Percentiles rank a stretch among this genome's conserved stretches.
These are phyloP conservation scores for Phrixothrix hirtus DNA, from an alignment of 2,888 invertebrate species.

Conservation along the genomic window DNA sequence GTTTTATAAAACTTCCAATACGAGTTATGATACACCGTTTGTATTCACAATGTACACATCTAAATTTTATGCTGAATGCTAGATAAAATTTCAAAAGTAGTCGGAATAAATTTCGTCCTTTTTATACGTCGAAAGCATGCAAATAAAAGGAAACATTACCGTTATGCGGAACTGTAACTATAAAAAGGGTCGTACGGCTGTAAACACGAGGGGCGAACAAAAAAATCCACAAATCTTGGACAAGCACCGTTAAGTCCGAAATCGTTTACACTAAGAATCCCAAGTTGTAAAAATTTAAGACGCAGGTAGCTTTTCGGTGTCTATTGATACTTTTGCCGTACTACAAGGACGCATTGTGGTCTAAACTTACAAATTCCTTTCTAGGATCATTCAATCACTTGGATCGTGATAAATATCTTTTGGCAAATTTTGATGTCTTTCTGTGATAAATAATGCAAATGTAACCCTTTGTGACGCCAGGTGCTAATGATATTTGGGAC, in stretches of 20 bases:
- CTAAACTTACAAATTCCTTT: conserved; percentile 8
- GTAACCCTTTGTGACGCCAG: conserved; percentile 6
- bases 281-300: conserved; percentile 20
- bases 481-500: neutral
- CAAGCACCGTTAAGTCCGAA: conserved; percentile 14
- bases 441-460: conserved; percentile 8
- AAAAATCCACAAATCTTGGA: conserved; percentile 10
- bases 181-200: conserved; percentile 5
- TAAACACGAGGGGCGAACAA: conserved; percentile 7
- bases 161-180: conserved; percentile 14
- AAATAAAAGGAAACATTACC: conserved; percentile 10
- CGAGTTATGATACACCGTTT: too few relatives aligned
- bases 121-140: conserved; percentile 1
- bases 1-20: too few relatives aligned
- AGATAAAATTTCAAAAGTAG: neutral
- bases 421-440: conserved; percentile 6
- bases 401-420: conserved; percentile 5
- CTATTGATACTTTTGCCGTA: neutral
- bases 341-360: conserved; percentile 10
- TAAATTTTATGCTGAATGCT: neutral
- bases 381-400: neutral
- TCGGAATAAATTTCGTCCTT: neutral
- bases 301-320: conserved; percentile 19
- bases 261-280: conserved; percentile 10
- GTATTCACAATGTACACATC: neutral